Base-by-base conservation (phyloP, 2,888 invertebrate genomes). In the Stenodera caucasica region DNA sequence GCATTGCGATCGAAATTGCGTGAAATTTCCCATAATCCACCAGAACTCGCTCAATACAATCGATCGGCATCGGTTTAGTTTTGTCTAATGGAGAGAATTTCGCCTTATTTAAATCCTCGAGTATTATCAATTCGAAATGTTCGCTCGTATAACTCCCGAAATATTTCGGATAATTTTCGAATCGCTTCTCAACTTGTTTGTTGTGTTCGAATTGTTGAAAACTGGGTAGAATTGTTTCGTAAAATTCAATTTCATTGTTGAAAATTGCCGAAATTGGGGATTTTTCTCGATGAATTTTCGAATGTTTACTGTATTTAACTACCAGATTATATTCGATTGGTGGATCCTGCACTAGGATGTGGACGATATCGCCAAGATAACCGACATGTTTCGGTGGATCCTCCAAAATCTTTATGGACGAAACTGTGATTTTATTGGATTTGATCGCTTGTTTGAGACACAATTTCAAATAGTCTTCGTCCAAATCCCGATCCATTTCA, bases 1-100 rank as follows among this genome's bases (percentile, higher is more conserved):
- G 40, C 12, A 45, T 52, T 3, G 30, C 30, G 0, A 8, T 8
- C 5, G 33, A 32, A 32, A 21, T 32, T n/a, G 57, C 57, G 37
- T 54, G 58, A 2, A 21, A 58, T 50, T 65, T 67, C 1, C 68
- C 76, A 30, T 73, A 69, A 30, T 71, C 69, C 14, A 63, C 61
- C 11, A 75, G 53, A 33, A 71, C 68, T 18, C 73, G 21, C 12
- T 57, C 57, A 2, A 72, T 54, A 55, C 73, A 73, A 15, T 69
- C 62, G 9, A 68, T 67, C 57, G 73, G 65, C 61, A 74, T 64
- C 14, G 65, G 64, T 29, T 56, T 53, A 32, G 66, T 70, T 9
- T 69, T 57, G 64, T 71, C 58, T 60, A 63, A 67, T 49, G 70
- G 15, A 1, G 45, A 50, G 55, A 65, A 74, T 2, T 68, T 70